These are phyloP conservation scores for Melanerpes aurifrons DNA, from an alignment of 2,113 vertebrate genomes.

Conservation along the genomic window DNA sequence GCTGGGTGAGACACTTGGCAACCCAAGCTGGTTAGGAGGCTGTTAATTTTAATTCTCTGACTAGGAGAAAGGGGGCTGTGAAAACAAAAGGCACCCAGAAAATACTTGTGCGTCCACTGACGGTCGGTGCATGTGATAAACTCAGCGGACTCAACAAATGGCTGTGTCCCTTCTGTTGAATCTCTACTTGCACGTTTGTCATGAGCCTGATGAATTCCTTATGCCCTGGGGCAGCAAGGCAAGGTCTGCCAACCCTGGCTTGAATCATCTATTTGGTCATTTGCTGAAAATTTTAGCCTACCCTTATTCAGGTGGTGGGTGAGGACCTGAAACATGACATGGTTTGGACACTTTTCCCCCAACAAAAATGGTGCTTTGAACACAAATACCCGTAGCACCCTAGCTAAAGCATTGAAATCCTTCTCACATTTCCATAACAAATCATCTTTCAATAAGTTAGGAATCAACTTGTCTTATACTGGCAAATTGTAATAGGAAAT, in stretches of 20 bases:
- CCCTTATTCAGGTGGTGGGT: not conserved
- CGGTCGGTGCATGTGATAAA: not conserved
- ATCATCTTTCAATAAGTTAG: not conserved
- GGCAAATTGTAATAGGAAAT: not conserved
- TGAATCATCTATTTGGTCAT: not conserved
- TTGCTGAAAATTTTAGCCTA: not conserved
- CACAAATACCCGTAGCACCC: not conserved
- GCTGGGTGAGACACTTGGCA: not conserved
- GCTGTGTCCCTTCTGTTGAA: slow-evolving; percentile 20
- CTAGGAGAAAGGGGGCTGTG: slow-evolving; percentile 6
- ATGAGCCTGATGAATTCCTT: slow-evolving; percentile 24
- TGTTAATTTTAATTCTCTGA: slow-evolving; percentile 19
- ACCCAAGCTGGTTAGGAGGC: slow-evolving; percentile 4
- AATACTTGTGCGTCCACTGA: not conserved
- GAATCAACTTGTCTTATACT: not conserved
- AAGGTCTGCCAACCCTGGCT: not conserved
- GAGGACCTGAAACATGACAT: not conserved
- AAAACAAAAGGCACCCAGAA: slow-evolving; percentile 30
- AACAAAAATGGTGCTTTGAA: not conserved
- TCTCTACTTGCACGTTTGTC: slow-evolving; percentile 1
- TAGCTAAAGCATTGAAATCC: not conserved
- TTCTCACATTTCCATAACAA: not conserved
- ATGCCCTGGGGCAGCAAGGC: slow-evolving; percentile 22
- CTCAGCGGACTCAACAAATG: slow-evolving; percentile 8
- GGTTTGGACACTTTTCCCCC: not conserved